These are phyloP conservation scores for Bibio marci DNA, from an alignment of 2,888 invertebrate species.

Conservation along the genomic window DNA sequence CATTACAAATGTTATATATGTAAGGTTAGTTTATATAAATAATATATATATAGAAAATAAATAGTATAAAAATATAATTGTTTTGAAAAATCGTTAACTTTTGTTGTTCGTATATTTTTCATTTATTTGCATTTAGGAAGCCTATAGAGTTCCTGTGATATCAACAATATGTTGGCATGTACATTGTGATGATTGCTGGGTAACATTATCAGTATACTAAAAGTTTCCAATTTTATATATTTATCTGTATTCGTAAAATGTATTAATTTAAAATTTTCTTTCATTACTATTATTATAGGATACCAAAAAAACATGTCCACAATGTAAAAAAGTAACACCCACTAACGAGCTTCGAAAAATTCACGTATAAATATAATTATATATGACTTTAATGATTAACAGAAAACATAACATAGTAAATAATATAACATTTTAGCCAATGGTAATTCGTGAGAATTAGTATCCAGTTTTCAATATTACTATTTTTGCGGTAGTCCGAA, in stretches of 20 bases:
- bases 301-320: conserved; percentile 8
- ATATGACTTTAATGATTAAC: no score
- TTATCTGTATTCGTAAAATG: not conserved
- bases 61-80: no score
- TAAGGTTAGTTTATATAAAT: conserved; percentile 37
- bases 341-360: conserved; percentile 8
- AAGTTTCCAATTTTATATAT: not conserved
- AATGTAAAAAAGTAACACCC: conserved; percentile 7
- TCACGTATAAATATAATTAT: conserved; percentile 6
- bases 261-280: not conserved
- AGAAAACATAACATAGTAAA: no score
- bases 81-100: no score
- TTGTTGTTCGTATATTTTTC: no score
- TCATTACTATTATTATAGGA: conserved; percentile 3
- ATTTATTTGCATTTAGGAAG: conserved; percentile 32
- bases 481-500: no score
- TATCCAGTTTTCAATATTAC: no score
- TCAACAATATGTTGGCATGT: conserved; percentile 55
- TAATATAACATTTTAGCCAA: no score
- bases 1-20: conserved; percentile 56
- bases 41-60: no score
- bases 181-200: conserved; percentile 34
- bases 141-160: conserved; percentile 44
- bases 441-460: no score
- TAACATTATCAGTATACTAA: conserved; percentile 18